Base-by-base conservation (phyloP, 37 sponge, comb jelly and placozoan genomes). In the Petrosia ficiformis region DNA sequence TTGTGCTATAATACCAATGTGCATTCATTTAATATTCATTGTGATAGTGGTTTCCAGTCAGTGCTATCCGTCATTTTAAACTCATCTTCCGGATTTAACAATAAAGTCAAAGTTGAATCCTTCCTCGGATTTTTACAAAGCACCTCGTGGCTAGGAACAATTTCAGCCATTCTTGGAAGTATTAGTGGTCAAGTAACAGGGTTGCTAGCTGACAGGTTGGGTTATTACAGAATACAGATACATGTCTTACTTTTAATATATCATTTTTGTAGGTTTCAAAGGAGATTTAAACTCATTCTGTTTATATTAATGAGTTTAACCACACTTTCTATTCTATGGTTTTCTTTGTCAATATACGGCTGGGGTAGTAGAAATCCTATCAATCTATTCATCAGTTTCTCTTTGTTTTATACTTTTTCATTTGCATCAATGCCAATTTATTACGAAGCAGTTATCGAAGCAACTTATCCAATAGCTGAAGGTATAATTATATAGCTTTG, bases 391-490 rank as follows among this genome's bases (percentile, higher is more conserved):
- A 68, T 78, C 30, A 44, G 38, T 42, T 43, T 67, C 1, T 68
- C 44, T 43, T 44, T 78, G 0, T 43, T 43, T 29, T 67, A 68
- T 54, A 33, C 67, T 44, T 78, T 78, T 44, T n/a, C 70, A 33
- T 68, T 78, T 78, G 72, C 81, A 6, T 57, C 81, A 21, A 40
- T 36, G 16, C 81, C 81, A 28, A 32, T 80, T 0, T 80, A 42
- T 36, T 80, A 72, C 42, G 81, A 80, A 44, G 81, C 81, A 28
- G 72, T 59, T 29, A 72, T 80, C 43, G 81, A 80, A 40, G 65
- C 39, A 25, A 72, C 81, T 1, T 80, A 80, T 31, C 81, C 81
- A 59, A 71, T 80, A 4, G 32, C 81, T 59, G 81, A 80, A 72
- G 73, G 81, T 57, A 67, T 41, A 64, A 28, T 63, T 31, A 41